phyloP scores from a whole-genome alignment of 2,888 invertebrate species.

The Brassicogethes aeneus region DNA sequence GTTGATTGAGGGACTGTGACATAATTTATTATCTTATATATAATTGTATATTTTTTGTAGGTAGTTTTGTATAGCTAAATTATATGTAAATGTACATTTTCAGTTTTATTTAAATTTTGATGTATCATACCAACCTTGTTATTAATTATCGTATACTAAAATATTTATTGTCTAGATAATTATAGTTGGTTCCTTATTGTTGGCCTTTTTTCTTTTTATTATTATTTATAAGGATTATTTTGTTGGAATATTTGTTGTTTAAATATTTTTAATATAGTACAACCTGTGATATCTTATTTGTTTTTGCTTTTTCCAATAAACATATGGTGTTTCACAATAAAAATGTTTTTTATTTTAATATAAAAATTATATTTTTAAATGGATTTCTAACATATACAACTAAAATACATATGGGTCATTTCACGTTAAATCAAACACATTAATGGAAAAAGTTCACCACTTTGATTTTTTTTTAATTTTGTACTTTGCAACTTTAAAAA shows the following conservation, averaged over 20 bases:
- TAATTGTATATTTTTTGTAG: conserved; percentile 13
- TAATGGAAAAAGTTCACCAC: too few species aligned
- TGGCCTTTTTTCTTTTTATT: conserved; percentile 6
- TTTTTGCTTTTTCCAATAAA: conserved; percentile 30
- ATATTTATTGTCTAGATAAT: neutral
- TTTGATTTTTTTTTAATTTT: too few species aligned
- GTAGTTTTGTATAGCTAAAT: conserved; percentile 10
- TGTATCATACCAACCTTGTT: conserved; percentile 9
- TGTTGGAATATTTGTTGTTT: conserved; percentile 17
- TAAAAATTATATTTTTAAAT: too few species aligned
- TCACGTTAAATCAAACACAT: too few species aligned
- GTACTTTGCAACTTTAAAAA: too few species aligned
- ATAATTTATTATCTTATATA: conserved; percentile 8
- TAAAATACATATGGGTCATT: too few species aligned
- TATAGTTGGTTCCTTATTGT: conserved; percentile 7
- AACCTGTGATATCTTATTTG: conserved; percentile 38
- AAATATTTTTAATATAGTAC: conserved; percentile 27
- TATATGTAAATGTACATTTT: conserved; percentile 6
- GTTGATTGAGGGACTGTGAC: conserved; percentile 6
- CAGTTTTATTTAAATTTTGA: conserved; percentile 13
- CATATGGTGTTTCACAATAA: conserved; percentile 7
- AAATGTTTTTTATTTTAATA: neutral
- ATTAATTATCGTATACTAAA: conserved; percentile 1
- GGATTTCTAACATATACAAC: too few species aligned
- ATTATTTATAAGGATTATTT: conserved; percentile 3